Evolutionary conservation across 2,888 invertebrate species (phyloP).

Genomic region (Lithosia quadra): DNA sequence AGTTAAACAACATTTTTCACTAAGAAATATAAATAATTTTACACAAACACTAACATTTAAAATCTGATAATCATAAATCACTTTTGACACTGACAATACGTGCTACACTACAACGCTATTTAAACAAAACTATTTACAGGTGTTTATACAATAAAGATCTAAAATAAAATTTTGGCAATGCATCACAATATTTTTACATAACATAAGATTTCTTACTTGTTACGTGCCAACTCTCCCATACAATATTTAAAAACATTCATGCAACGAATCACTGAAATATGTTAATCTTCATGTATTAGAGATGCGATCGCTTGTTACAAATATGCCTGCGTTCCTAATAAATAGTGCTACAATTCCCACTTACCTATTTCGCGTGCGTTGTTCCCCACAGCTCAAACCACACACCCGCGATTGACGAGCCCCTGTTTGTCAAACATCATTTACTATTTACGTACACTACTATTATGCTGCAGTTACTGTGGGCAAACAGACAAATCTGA

Average conservation of each 20-base stretch:
- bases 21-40: too few species aligned
- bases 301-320: neutral
- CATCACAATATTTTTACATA: constrained; percentile 8
- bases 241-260: constrained; percentile 3
- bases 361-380: constrained; percentile 46
- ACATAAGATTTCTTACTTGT: neutral
- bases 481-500: constrained; percentile 27
- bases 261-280: neutral
- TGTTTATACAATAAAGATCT: neutral
- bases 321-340: neutral
- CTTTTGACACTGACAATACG: too few species aligned
- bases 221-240: neutral
- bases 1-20: too few species aligned
- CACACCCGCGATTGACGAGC: constrained; percentile 57
- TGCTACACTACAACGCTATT: neutral
- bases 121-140: neutral
- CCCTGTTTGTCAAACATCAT: constrained; percentile 56
- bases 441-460: constrained; percentile 41
- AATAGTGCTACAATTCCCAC: constrained; percentile 13
- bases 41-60: too few species aligned
- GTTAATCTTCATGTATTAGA: neutral
- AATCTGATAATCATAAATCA: too few species aligned
- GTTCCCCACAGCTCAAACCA: constrained; percentile 47
- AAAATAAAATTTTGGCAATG: constrained; percentile 17
- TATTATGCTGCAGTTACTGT: constrained; percentile 45